These are phyloP conservation scores for Enteromius viviparus DNA, from an alignment of 2,797 vertebrate species.

Conservation along the genomic window DNA sequence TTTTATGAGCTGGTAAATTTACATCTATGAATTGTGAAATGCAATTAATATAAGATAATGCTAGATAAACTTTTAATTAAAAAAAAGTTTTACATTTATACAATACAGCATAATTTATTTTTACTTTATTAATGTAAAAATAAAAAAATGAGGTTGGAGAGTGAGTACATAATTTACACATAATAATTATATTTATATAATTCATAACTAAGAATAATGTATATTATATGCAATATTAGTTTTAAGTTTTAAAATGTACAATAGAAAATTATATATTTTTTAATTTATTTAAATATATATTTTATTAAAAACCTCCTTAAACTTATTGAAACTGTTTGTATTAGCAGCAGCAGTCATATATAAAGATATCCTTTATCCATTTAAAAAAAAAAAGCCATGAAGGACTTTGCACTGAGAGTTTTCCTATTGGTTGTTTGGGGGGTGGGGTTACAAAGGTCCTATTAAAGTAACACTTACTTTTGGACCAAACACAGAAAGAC, in stretches of 20 bases:
- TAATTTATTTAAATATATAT: no score
- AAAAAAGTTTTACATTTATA: not conserved
- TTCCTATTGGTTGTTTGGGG: not conserved
- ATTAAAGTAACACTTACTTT: not conserved
- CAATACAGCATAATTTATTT: not conserved
- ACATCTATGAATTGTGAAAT: not conserved
- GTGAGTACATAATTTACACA: no score
- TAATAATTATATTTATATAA: no score
- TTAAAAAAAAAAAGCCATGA: not conserved
- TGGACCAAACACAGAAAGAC: constrained; percentile 12
- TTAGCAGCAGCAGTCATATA: not conserved
- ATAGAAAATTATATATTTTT: no score
- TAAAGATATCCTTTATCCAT: not conserved
- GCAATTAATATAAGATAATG: not conserved
- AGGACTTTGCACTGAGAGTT: not conserved
- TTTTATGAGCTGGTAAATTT: not conserved
- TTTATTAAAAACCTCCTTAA: no score
- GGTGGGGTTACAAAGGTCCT: not conserved
- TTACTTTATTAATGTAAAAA: no score
- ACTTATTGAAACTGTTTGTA: not conserved
- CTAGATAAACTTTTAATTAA: no score
- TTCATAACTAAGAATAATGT: not conserved
- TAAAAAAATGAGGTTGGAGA: no score
- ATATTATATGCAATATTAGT: not conserved
- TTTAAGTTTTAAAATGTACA: not conserved